Evolutionary conservation across 2,797 vertebrate genomes (phyloP).

Genomic region (Crocidura indochinensis): DNA sequence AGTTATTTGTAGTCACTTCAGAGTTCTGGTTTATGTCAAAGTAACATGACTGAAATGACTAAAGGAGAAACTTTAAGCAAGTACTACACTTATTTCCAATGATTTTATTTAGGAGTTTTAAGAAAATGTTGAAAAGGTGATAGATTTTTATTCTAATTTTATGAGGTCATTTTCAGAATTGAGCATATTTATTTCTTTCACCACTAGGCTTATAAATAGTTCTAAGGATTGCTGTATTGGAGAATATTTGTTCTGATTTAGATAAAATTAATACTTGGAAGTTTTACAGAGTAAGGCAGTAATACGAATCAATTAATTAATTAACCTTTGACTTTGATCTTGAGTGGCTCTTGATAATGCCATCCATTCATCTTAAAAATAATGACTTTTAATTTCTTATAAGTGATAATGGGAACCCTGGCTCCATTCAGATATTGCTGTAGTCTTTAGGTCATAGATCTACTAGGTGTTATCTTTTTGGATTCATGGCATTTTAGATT

Average conservation of each 20-base stretch:
- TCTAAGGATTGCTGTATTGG: constrained; percentile 57
- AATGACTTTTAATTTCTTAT: not conserved
- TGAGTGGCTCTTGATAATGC: not conserved
- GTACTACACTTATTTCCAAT: not conserved
- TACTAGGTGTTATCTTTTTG: not conserved
- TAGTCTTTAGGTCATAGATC: not conserved
- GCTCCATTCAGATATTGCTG: not conserved
- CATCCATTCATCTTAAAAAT: not conserved
- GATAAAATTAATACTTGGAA: constrained; percentile 73
- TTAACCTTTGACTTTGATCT: constrained; percentile 63
- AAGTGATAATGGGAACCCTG: not conserved
- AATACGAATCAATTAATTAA: constrained; percentile 61
- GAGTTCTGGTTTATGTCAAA: constrained; percentile 59
- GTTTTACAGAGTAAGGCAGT: constrained; percentile 64
- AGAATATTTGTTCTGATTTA: constrained; percentile 68
- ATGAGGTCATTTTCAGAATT: not conserved
- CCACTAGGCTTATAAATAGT: constrained; percentile 22
- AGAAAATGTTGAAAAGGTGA: not conserved
- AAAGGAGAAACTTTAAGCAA: constrained; percentile 48
- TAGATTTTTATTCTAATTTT: constrained; percentile 1
- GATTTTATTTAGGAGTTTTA: constrained; percentile 69
- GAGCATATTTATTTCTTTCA: constrained; percentile 43
- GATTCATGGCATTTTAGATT: constrained; percentile 35
- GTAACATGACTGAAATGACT: constrained; percentile 47
- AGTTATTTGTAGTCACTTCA: constrained; percentile 56